Base-by-base conservation (phyloP, 2,888 invertebrate species). In the Chloromyia formosa region DNA sequence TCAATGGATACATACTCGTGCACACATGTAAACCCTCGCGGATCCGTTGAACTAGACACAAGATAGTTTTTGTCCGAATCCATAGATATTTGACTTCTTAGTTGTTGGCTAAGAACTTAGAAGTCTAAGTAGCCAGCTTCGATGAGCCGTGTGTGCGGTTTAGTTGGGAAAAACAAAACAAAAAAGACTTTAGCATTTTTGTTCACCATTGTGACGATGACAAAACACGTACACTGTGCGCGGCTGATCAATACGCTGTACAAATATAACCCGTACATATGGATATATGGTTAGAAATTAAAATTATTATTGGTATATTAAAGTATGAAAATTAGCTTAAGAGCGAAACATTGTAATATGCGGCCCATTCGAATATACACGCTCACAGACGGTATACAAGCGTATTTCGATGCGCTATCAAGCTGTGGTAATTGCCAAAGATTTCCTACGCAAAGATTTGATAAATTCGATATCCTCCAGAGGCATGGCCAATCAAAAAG, bases 391-490 rank as follows among this genome's bases (percentile, higher is more conserved):
- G 27, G 27, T 35, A 35, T 49, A 49, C 16, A n/a, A 49, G 49
- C 12, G 16, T n/a, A 49, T 49, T 49, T 49, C 14, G 49, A 49
- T 49, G 49, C 49, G 56, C 71, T 56, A 56, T 71, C 71, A 71
- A 71, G 71, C 71, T 58, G 71, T 40, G 71, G 71, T 71, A 71
- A 71, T 71, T 71, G 56, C 58, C 40, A 16, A 35, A 54, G 69
- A 69, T 58, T 56, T 54, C 56, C 20, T 45, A 66, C 56, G 18
- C 71, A 40, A 35, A 56, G 56, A 71, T 71, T 71, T 56, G 58
- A 71, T 71, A 71, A 66, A 71, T 71, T 71, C 71, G 71, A 71
- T 71, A 71, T 71, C 71, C 71, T 71, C 71, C 40, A 27, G 56
- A 40, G 58, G 71, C 71, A 71, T 71, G 56, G 71, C 71, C 56